These are phyloP conservation scores for Napeogenes inachia DNA, from an alignment of 2,888 invertebrate species.

Conservation along the genomic window DNA sequence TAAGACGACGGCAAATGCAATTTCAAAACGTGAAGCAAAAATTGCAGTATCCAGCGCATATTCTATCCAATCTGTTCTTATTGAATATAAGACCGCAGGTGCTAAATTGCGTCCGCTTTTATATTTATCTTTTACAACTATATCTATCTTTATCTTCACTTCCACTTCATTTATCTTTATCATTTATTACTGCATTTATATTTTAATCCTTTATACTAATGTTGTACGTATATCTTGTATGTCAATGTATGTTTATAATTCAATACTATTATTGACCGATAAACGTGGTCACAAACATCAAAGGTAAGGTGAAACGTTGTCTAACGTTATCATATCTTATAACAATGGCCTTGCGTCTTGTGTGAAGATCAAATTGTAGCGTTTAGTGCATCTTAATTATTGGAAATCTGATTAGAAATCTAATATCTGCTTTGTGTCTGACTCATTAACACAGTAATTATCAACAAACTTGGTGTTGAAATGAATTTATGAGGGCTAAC, in stretches of 20 bases:
- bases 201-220: no score
- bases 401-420: constrained; percentile 18
- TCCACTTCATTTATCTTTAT: no score
- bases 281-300: no score
- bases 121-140: constrained; percentile 8
- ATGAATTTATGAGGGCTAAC: no score
- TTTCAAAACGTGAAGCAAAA: constrained; percentile 52
- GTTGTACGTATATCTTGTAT: no score
- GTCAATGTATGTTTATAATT: no score
- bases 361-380: constrained; percentile 8
- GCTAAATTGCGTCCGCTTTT: constrained; percentile 43
- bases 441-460: no score
- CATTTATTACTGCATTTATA: no score
- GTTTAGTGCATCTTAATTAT: constrained; percentile 18
- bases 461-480: no score
- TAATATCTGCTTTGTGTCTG: constrained; percentile 15
- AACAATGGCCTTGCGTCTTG: not conserved
- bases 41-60: constrained; percentile 43
- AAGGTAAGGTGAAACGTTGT: no score
- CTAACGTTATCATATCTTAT: not conserved
- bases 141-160: not conserved
- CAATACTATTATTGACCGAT: no score
- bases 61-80: constrained; percentile 48
- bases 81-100: constrained; percentile 41
- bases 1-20: constrained; percentile 55